Evolutionary conservation across 2,797 vertebrate species (phyloP).

Genomic region (Gallinago nigripennis): DNA sequence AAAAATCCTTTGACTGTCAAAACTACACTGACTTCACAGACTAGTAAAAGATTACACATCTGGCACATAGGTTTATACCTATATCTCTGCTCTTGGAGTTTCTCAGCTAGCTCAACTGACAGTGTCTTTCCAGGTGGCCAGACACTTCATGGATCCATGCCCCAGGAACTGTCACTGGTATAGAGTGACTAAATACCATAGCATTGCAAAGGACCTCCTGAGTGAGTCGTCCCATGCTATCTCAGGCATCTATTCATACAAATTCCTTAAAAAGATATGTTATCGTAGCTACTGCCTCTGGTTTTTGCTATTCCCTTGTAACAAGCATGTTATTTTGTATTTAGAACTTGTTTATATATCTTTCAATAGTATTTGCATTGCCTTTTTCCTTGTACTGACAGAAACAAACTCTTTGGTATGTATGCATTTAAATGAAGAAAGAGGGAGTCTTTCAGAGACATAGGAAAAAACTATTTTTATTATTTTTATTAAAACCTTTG

Average conservation of each 20-base stretch:
- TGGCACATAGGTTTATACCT: neutral
- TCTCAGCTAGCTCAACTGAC: neutral
- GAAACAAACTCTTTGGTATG: neutral
- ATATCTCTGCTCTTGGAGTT: neutral
- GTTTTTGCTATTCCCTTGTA: neutral
- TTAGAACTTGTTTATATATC: neutral
- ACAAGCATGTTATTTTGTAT: neutral
- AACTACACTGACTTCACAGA: neutral
- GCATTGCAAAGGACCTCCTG: neutral
- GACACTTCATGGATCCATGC: neutral
- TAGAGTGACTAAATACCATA: neutral
- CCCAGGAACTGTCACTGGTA: neutral
- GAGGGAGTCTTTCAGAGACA: neutral
- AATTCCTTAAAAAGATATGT: neutral
- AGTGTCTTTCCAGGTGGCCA: neutral
- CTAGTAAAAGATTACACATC: neutral
- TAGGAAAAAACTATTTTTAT: accelerated
- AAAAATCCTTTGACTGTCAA: neutral
- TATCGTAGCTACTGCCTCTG: neutral
- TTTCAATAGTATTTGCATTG: neutral
- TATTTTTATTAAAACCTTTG: neutral
- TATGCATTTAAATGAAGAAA: neutral
- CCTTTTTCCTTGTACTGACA: neutral
- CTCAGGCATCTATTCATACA: neutral
- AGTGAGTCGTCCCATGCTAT: neutral